Evolutionary conservation across 2,113 vertebrate genomes (phyloP), one percentile per base, ranked within the genome.

Genomic region (Scolopax mira): DNA sequence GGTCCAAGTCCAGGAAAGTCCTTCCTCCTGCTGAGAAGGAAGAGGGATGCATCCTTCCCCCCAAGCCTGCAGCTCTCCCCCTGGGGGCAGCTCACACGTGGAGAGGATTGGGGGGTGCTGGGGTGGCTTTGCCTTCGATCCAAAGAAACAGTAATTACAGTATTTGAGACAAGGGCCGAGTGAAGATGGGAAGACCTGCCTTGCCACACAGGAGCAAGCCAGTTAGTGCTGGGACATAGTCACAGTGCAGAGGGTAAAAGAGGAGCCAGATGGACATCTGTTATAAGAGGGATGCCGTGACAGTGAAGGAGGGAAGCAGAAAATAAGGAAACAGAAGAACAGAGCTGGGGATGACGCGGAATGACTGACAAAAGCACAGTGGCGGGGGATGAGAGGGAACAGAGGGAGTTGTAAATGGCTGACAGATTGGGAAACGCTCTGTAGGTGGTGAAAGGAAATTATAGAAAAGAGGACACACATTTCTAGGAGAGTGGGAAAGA

Each of bases 341-440:
- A 85, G 87, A 86, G 57, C 57, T 61, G 17, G 54, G 44, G 41
- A 87, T 84, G 72, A 65, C 61, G 72, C 78, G 52, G 57, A 74
- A 64, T 85, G 83, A 94, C 88, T 96, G 94, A 92, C 73, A 97
- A 96, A 95, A 95, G 96, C 85, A 90, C 93, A 90, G 74, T 62
- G 31, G 78, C 94, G 77, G 61, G 88, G 55, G 80, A 64, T 72
- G 83, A 94, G 72, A 92, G 79, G 90, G 85, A 87, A 93, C 67
- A 93, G 95, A 93, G 90, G 69, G 79, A 92, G 83, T 17, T 95
- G 84, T 81, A 95, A 93, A 92, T 65, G 57, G 80, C 58, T 92
- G 83, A 93, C 90, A 93, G 90, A 90, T 86, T 95, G 96, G 77
- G 57, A 96, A 96, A 67, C 0, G 0, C 61, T 57, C 88, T 61